Evolutionary conservation across 2,888 invertebrate species (phyloP).

Genomic region (Epicampocera succincta): DNA sequence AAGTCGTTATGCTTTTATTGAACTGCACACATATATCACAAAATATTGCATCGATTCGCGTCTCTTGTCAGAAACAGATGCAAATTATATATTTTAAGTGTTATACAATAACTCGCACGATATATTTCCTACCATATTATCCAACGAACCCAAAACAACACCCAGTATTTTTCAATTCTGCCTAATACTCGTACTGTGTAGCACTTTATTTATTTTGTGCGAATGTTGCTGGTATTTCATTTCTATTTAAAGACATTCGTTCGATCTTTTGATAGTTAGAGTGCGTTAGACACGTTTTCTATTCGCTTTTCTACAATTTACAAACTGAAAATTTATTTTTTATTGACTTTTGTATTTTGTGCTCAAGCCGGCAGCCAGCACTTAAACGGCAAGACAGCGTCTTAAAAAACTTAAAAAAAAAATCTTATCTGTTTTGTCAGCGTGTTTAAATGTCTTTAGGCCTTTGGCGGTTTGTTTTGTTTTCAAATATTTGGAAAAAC

Average conservation of each 20-base stretch:
- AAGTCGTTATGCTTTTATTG: no score
- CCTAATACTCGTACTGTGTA: no score
- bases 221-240: constrained; percentile 17
- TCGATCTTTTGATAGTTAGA: constrained; percentile 30
- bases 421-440: constrained; percentile 57
- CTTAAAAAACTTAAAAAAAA: constrained; percentile 17
- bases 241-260: constrained; percentile 26
- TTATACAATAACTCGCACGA: no score
- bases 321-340: constrained; percentile 14
- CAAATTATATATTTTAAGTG: no score
- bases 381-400: constrained; percentile 45
- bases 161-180: no score
- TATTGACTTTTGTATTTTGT: constrained; percentile 14
- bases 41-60: no score
- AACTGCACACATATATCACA: no score
- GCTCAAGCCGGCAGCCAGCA: constrained; percentile 1
- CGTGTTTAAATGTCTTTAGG: constrained; percentile 28
- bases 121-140: no score
- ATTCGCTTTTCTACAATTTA: not conserved
- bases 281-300: constrained; percentile 53
- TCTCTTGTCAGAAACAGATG: no score
- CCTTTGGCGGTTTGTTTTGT: constrained; percentile 54
- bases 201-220: constrained; percentile 1
- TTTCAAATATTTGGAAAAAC: not conserved
- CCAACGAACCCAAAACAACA: no score